Evolutionary conservation across 2,797 vertebrate species (phyloP).

Genomic region (Gambusia yucatana): DNA sequence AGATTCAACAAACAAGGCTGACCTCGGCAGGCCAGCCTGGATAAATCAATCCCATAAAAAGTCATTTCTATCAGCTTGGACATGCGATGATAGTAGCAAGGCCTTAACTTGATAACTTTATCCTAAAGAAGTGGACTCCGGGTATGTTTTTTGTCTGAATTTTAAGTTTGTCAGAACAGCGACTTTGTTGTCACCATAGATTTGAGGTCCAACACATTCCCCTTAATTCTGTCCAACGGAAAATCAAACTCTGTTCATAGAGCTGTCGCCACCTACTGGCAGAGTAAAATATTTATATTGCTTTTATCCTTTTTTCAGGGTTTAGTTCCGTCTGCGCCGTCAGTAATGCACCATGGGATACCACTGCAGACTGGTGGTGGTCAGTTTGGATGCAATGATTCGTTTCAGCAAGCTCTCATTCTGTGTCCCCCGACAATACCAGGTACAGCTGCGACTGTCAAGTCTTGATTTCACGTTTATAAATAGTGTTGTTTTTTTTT

Average conservation of each 20-base stretch:
- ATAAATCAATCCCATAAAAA: slow-evolving; percentile 9
- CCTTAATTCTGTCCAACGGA: slow-evolving; percentile 4
- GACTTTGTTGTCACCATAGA: not conserved
- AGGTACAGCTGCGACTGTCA: slow-evolving; percentile 79
- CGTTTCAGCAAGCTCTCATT: slow-evolving; percentile 96
- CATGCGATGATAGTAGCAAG: not conserved
- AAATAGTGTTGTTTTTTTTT: not conserved
- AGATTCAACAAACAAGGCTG: not conserved
- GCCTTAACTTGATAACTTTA: not conserved
- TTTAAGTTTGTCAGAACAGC: not conserved
- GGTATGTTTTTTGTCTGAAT: slow-evolving; percentile 7
- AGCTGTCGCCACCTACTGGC: slow-evolving; percentile 64
- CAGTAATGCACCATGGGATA: slow-evolving; percentile 94
- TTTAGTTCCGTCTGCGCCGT: slow-evolving; percentile 88
- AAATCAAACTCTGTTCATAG: slow-evolving; percentile 13
- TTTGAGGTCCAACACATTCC: not conserved
- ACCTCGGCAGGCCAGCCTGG: not conserved
- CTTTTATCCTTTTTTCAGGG: slow-evolving; percentile 73
- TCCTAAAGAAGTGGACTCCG: not conserved
- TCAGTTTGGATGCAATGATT: slow-evolving; percentile 93
- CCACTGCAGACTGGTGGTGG: slow-evolving; percentile 91
- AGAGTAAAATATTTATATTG: slow-evolving; percentile 12
- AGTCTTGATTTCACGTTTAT: slow-evolving; percentile 11
- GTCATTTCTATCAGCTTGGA: not conserved
- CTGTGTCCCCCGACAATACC: slow-evolving; percentile 94